Base-by-base conservation (phyloP, 2,888 invertebrate species). In the Lacanobia wlatinum region DNA sequence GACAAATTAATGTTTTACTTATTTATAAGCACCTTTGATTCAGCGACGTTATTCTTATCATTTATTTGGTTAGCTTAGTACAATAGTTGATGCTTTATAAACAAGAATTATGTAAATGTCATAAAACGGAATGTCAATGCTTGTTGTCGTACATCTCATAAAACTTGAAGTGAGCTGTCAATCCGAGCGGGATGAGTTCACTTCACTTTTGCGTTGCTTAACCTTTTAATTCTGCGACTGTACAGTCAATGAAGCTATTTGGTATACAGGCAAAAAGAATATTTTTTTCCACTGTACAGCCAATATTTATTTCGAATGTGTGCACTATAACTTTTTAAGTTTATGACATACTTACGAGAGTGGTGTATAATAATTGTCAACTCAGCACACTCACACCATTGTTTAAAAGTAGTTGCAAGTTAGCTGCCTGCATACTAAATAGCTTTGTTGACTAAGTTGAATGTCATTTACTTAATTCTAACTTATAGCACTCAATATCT, bases 11-110 rank as follows among this genome's bases (percentile, higher is more conserved):
- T 76, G 71, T 73, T 73, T 86, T 76, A 84, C 84, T 83, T 83
- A 84, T 76, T 83, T 83, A 85, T 76, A 92, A 94, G 95, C 95
- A 95, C 95, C 95, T 87, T 93, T 84, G 92, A 94, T 95, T 95
- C 95, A 95, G 95, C 95, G 90, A 90, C 84, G 76, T 73, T 66
- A 71, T 72, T 74, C 86, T 86, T 88, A 89, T 67, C 80, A 80
- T 68, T 83, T 85, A 85, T 84, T 83, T 84, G 71, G 74, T 86
- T 79, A 53, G 48, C 1, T 53, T 6, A 84, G 73, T 79, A 83
- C 50, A 77, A 67, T 61, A 52, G 69, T 72, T 68, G 50, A 67
- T 52, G 43, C 21, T 10, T 62, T 48, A n/a, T 60, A 46, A 55
- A 62, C 38, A 59, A 67, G 46, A 56, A 61, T 28, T 52, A 58